These are phyloP conservation scores for Tragelaphus oryx DNA, from an alignment of 2,797 vertebrate genomes.

Conservation along the genomic window DNA sequence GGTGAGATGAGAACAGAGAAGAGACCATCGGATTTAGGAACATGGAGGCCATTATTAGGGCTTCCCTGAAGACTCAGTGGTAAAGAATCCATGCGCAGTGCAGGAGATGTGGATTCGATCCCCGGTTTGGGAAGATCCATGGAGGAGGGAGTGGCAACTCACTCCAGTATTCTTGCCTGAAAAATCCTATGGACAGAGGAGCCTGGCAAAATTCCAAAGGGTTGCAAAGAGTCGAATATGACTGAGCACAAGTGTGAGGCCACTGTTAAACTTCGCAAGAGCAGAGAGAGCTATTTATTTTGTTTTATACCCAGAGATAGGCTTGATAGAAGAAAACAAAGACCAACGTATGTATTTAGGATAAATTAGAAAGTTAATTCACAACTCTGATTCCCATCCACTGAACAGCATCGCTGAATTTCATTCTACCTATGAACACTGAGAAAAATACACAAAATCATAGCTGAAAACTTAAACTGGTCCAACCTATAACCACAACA, in stretches of 20 bases:
- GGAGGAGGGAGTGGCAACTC: background rate
- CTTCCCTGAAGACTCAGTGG: background rate
- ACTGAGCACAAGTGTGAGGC: background rate
- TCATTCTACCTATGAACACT: background rate
- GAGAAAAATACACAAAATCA: background rate
- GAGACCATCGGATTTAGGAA: background rate
- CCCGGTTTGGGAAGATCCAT: background rate
- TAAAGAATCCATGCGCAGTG: background rate
- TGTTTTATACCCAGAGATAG: background rate
- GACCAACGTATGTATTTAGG: background rate
- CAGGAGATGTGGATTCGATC: background rate
- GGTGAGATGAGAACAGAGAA: background rate
- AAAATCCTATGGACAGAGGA: background rate
- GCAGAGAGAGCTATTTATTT: background rate
- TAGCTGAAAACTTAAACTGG: background rate
- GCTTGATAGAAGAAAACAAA: background rate
- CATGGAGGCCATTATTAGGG: background rate
- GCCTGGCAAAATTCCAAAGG: background rate
- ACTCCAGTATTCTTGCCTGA: background rate
- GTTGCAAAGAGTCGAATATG: background rate
- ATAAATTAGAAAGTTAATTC: background rate
- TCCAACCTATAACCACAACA: background rate
- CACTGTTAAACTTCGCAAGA: background rate
- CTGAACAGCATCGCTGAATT: background rate
- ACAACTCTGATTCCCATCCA: background rate